Evolutionary conservation across 2,888 invertebrate species (phyloP).

Genomic region (Glyphotaelius pellucidus): DNA sequence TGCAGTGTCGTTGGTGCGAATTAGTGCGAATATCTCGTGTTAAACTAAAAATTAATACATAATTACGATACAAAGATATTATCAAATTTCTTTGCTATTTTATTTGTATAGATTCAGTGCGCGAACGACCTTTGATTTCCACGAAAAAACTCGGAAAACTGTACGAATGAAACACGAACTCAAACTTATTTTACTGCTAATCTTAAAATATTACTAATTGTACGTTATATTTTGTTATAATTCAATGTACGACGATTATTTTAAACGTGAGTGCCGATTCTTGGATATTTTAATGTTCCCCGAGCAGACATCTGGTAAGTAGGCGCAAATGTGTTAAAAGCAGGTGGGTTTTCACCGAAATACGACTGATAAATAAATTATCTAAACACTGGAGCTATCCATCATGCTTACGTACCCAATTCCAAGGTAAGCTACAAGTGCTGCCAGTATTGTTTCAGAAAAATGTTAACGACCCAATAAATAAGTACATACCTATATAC

Average conservation of each 20-base stretch:
- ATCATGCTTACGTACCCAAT: not conserved
- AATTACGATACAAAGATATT: not conserved
- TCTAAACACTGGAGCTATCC: conserved; percentile 7
- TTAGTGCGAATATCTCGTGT: conserved; percentile 23
- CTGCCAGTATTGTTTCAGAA: not conserved
- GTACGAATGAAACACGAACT: not conserved
- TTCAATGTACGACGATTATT: not conserved
- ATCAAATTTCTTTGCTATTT: not conserved
- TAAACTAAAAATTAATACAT: not conserved
- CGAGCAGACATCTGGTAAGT: conserved; percentile 9
- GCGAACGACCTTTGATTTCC: conserved; percentile 25
- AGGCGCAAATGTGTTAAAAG: not conserved
- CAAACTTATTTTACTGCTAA: not conserved
- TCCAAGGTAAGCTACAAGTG: not conserved
- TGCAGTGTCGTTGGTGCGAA: conserved; percentile 7
- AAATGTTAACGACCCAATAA: not conserved
- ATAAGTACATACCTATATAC: not conserved
- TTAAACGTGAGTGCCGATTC: conserved; percentile 33
- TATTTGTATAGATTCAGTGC: not conserved
- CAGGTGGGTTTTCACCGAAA: conserved; percentile 28
- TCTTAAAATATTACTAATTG: not conserved
- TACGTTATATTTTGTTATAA: not conserved
- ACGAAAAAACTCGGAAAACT: conserved; percentile 18
- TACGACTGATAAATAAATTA: conserved; percentile 36
- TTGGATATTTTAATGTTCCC: conserved; percentile 31